phyloP scores from a whole-genome alignment of 2,797 vertebrate species.

The Syngnathus acus region DNA sequence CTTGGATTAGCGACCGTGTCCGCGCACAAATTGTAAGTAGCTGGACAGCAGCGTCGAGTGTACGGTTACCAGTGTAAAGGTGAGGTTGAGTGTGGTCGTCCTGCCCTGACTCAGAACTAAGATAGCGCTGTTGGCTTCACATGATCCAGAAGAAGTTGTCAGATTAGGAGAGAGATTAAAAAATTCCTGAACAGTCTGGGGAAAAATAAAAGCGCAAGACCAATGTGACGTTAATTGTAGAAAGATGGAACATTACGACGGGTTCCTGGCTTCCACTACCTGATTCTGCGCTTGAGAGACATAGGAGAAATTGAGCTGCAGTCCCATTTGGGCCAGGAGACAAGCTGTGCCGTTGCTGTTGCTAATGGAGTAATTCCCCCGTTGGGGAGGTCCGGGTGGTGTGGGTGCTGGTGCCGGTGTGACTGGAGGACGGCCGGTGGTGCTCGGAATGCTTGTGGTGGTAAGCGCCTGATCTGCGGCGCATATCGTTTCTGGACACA shows the following conservation, averaged over 20 bases:
- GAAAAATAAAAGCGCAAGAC: not conserved
- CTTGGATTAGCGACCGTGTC: not conserved
- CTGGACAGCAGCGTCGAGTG: not conserved
- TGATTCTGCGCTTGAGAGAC: constrained; percentile 58
- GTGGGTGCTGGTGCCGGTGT: constrained; percentile 35
- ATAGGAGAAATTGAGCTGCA: constrained; percentile 86
- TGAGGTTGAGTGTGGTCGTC: constrained; percentile 60
- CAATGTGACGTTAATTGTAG: not conserved
- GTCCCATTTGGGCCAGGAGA: constrained; percentile 71
- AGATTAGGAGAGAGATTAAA: constrained; percentile 72
- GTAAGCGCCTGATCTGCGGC: constrained; percentile 59
- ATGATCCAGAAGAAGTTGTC: constrained; percentile 65
- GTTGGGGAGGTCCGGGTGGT: constrained; percentile 59
- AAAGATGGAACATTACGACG: not conserved
- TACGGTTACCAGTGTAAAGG: constrained; percentile 73
- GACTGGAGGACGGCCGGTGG: constrained; percentile 35
- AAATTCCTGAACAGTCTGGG: constrained; percentile 59
- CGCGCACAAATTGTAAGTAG: not conserved
- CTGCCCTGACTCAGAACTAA: constrained; percentile 63
- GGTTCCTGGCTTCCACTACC: constrained; percentile 32
- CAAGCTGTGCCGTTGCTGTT: constrained; percentile 53
- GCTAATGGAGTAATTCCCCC: constrained; percentile 68
- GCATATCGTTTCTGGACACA: constrained; percentile 73
- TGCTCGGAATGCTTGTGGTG: constrained; percentile 39
- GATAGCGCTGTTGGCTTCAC: constrained; percentile 56